Base-by-base conservation (phyloP, 2,797 vertebrate genomes). In the Helarctos malayanus region DNA sequence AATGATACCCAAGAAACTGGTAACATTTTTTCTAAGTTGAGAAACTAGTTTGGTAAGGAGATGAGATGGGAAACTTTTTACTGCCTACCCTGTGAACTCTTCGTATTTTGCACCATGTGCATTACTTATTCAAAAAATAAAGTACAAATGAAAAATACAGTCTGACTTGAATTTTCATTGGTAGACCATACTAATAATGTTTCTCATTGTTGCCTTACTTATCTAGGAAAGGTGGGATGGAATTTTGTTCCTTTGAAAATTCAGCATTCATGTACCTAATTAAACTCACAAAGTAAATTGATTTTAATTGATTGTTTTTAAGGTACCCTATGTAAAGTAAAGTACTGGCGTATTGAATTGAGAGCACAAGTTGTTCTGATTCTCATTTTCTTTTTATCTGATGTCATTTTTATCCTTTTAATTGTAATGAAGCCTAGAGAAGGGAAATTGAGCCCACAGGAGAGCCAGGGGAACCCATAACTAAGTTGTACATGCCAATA, bases 171-270 rank as follows among this genome's bases (percentile, higher is more conserved):
- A 81, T 73, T 82, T 91, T 96, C 49, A 45, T 57, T 41, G 13
- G 35, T 56, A 65, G 32, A 23, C 1, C 85, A 5, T 80, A 27
- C 54, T 76, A 73, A 61, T 84, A 59, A 15, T 47, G 13, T 68
- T 84, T 95, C 54, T 54, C 32, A 27, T 56, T 86, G 73, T 65
- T 86, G 38, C 65, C 29, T 71, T 89, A 41, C 15, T 65, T 35
- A 73, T 47, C 6, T 83, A 61, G 68, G 47, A 92, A 45, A 27
- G 27, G 47, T 65, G 3, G 61, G 73, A 65, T 35, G 21, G 65
- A 86, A 59, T 91, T 95, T 71, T 80, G 54, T 76, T 79, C 38
- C 69, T 93, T 65, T 82, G 86, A 56, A 84, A 95, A 89, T 59
- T 38, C 35, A 83, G 16, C 56, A 56, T 79, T 84, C 63, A 56